Base-by-base conservation (phyloP, 2,113 vertebrate species). In the Oenanthe oenanthe region DNA sequence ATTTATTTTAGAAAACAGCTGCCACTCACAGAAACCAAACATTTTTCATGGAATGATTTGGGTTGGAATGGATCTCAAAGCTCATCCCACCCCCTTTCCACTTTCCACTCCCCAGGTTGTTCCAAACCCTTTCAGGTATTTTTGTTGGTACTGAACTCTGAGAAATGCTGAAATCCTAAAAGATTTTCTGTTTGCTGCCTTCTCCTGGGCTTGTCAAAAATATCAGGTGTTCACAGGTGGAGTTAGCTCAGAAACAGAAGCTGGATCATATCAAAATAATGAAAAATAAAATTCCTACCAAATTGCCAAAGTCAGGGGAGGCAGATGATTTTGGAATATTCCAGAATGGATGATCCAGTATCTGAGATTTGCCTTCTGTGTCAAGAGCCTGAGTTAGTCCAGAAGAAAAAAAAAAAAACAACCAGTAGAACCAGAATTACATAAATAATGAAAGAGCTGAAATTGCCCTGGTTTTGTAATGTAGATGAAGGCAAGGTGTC, bases 361-460 rank as follows among this genome's bases (percentile, higher is more conserved):
- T 77, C 73, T 57, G 68, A 86, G 77, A 94, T 90, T 81, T 58
- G 31, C 45, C 24, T 58, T 87, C 61, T 93, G 38, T 38, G 9
- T 96, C 57, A 58, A 17, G 72, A 95, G 80, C 75, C 87, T 47
- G 66, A 91, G 74, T 93, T 91, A 96, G 94, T 88, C 89, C 73
- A 34, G 58, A 93, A 66, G n/a, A 5, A 22, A 65, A 51, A n/a
- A 5, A 22, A 65, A 51, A n/a, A 54, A 54, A 13, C 42, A n/a
- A 2, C 36, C 6, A 2, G 26, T 17, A 63, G 95, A 96, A 80
- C 56, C 56, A 92, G 92, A 67, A 97, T 95, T 89, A 88, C 89
- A 96, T 98, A 96, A 98, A 98, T 98, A 98, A 98, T 98, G 92
- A 96, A 97, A 95, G 88, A 96, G 63, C 89, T 96, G 50, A 90